These are phyloP conservation scores for Oncorhynchus clarkii DNA, from an alignment of 2,113 vertebrate species.

Conservation along the genomic window DNA sequence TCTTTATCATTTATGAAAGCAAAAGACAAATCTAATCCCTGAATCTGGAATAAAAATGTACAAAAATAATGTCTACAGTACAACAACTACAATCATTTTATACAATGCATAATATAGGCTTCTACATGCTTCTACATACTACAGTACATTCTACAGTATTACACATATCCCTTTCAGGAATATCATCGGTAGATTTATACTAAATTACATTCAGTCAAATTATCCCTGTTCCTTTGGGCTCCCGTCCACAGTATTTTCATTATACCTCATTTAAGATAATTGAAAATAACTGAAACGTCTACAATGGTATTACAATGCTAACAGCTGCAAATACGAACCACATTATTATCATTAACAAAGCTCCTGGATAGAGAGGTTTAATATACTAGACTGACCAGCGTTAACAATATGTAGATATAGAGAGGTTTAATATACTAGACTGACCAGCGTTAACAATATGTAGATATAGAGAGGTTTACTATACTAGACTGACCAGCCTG, in stretches of 20 bases:
- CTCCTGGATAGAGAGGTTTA: conserved; percentile 1
- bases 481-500: too few relatives aligned
- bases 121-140: background rate
- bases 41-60: background rate
- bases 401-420: too few relatives aligned
- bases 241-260: conserved; percentile 30
- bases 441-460: too few relatives aligned
- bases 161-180: conserved; percentile 1
- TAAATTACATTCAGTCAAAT: conserved; percentile 32
- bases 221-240: conserved; percentile 20
- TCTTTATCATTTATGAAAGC: background rate
- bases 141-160: background rate
- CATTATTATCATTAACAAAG: conserved; percentile 30
- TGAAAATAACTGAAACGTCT: conserved; percentile 39
- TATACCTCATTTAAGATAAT: conserved; percentile 37
- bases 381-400: background rate
- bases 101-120: background rate
- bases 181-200: conserved; percentile 14
- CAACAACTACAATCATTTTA: background rate
- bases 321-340: conserved; percentile 34
- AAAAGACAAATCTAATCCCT: background rate
- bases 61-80: background rate
- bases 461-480: too few relatives aligned
- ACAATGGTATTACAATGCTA: conserved; percentile 33
- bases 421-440: too few relatives aligned